A percentile compares a stretch with the other conserved stretches of the same genome.
Evolutionary conservation across 2,797 vertebrate species (phyloP).

Genomic region (Acrossocheilus wenchowensis): DNA sequence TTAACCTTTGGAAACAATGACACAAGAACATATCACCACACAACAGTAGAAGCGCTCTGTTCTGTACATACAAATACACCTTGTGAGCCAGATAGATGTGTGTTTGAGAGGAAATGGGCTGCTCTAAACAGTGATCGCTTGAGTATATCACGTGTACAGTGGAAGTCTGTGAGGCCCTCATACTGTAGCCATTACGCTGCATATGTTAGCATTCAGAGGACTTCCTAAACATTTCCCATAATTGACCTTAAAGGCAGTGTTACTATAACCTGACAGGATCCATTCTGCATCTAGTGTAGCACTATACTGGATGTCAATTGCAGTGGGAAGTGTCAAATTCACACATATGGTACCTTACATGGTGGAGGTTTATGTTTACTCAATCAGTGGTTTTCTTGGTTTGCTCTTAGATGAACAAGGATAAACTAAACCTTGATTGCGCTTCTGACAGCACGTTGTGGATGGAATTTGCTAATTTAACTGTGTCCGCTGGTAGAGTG

Average conservation of each 20-base stretch:
- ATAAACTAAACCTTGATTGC: constrained; percentile 49
- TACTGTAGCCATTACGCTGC: constrained; percentile 55
- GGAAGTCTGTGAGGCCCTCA: constrained; percentile 46
- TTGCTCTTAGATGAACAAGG: constrained; percentile 42
- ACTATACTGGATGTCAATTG: constrained; percentile 32
- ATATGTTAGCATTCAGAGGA: constrained; percentile 58
- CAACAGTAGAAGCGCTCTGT: constrained; percentile 10
- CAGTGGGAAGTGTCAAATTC: constrained; percentile 30
- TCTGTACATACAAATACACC: constrained; percentile 28
- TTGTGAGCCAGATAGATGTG: constrained; percentile 32
- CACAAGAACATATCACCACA: constrained; percentile 17
- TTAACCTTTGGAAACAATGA: constrained; percentile 40
- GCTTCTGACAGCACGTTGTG: constrained; percentile 16
- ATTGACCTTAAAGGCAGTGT: constrained; percentile 58
- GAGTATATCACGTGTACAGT: constrained; percentile 45
- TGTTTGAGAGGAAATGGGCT: constrained; percentile 49
- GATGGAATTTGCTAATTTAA: constrained; percentile 15
- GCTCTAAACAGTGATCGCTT: constrained; percentile 56
- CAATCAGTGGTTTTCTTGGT: constrained; percentile 42
- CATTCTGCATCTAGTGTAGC: constrained; percentile 40
- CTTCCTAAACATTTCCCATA: constrained; percentile 62
- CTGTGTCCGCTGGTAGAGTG: neutral
- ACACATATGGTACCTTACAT: constrained; percentile 48
- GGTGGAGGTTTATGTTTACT: constrained; percentile 34
- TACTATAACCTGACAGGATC: constrained; percentile 58